phyloP scores from a whole-genome alignment of 2,113 vertebrate species.

The Chaetura pelagica region DNA sequence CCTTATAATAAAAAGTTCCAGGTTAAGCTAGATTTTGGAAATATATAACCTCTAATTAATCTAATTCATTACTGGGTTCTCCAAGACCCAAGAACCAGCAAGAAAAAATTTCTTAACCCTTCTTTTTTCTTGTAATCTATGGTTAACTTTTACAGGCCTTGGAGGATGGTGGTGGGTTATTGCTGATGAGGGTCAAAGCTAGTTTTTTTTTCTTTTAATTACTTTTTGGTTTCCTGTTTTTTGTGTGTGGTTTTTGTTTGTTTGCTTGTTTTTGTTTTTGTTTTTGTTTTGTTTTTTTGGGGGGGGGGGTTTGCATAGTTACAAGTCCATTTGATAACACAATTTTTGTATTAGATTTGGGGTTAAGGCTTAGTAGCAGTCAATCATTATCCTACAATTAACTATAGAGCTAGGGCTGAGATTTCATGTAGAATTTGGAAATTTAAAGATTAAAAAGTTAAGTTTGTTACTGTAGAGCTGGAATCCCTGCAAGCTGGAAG shows the following conservation, averaged over 20 bases:
- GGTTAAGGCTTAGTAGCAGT: not conserved
- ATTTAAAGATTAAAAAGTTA: not conserved
- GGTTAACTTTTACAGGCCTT: not conserved
- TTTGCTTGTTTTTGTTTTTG: not conserved
- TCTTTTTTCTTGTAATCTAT: not conserved
- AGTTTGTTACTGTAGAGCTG: not conserved
- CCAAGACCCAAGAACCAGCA: not conserved
- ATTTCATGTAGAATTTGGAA: not conserved
- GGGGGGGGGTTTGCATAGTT: not conserved
- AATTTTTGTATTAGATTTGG: not conserved
- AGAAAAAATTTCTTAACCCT: not conserved
- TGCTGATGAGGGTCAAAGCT: not conserved
- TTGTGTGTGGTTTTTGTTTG: too few species aligned
- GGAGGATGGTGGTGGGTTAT: not conserved
- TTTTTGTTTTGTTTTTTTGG: too few species aligned
- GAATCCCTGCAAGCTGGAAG: not conserved
- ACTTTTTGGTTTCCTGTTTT: too few species aligned
- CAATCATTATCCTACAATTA: not conserved
- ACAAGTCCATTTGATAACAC: not conserved
- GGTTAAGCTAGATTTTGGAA: not conserved
- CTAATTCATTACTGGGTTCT: not conserved
- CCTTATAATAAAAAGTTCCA: not conserved
- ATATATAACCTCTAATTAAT: not conserved
- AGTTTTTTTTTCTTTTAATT: too few species aligned
- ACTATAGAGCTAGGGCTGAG: not conserved